Base-by-base conservation (phyloP, 2,797 vertebrate species). In the Chelonia mydas region DNA sequence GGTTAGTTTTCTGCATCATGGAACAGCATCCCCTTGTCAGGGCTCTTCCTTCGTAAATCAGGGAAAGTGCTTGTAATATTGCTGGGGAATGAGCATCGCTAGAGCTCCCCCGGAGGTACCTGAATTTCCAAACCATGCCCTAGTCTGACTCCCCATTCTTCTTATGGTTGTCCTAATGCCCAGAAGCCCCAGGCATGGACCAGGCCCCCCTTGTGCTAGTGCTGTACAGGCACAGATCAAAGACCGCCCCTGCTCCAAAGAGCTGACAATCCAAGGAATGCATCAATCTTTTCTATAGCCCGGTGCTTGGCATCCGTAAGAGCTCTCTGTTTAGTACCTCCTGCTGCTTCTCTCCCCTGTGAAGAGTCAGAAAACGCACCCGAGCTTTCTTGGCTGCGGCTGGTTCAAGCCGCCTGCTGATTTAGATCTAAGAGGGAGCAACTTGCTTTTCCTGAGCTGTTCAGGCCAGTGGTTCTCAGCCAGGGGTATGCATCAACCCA, bases 391-490 rank as follows among this genome's bases (percentile, higher is more conserved):
- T 96, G 87, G 49, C 90, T 28, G 41, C 83, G 79, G 85, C 68
- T 92, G 89, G 88, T 92, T 91, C 91, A 23, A 91, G 93, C 94
- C 90, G 49, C 88, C 85, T 0, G 0, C 88, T 57, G 92, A 91
- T 95, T 85, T 19, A 68, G n/a, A 96, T 54, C 74, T 89, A 86
- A 90, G 80, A 90, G 47, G 77, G 54, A 88, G 90, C 88, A 92
- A 91, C 95, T 93, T 96, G 96, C 96, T 93, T 90, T 92, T 96
- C 93, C 89, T 78, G 65, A 33, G 77, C 5, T 94, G 96, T 92
- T 95, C 96, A 93, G 96, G 90, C 16, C 59, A 33, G 31, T 61
- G 59, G 59, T 61, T 61, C 59, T 61, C 57, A 59, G 28, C 11
- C 57, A 59, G 57, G 11, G 57, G 27, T 59, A 12, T 28, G 57